Conservation (phyloP, 2,797 vertebrate species). For the Muscicapa striata region DNA sequence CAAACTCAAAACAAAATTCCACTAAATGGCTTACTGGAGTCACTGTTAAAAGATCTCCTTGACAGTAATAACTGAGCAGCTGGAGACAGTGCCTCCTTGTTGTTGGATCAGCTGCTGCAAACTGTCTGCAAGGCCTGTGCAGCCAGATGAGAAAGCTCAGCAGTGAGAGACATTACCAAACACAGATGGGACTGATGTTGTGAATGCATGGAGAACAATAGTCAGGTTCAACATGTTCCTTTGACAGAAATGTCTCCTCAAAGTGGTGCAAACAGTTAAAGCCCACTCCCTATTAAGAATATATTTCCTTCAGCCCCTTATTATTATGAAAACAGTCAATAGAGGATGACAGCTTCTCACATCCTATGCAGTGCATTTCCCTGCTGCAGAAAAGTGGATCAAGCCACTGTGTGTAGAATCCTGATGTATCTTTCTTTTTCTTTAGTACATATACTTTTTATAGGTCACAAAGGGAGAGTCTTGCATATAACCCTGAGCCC, state of each 20-base stretch:
- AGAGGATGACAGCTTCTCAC: neutral
- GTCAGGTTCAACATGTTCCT: neutral
- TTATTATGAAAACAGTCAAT: neutral
- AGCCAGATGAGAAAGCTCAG: neutral
- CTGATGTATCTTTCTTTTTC: neutral
- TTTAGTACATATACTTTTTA: neutral
- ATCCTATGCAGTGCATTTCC: neutral
- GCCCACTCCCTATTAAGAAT: neutral
- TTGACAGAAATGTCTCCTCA: neutral
- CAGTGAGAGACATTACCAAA: neutral
- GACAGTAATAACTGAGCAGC: neutral
- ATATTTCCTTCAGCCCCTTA: neutral
- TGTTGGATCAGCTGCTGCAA: constrained; percentile 6
- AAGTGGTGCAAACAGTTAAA: neutral
- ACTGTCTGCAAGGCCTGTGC: neutral
- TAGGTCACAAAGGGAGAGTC: constrained; percentile 80
- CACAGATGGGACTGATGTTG: neutral
- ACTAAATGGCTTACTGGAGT: neutral
- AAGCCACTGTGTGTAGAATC: neutral
- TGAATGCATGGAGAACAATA: neutral
- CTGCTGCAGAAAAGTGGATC: neutral
- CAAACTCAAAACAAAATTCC: neutral
- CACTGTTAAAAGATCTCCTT: neutral
- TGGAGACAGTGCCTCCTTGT: neutral
- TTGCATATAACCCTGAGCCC: constrained; percentile 75